Percentiles rank a stretch among this genome's conserved stretches.
These are phyloP conservation scores for Phyllotis vaccarum DNA, from an alignment of 2,797 vertebrate species.

Conservation along the genomic window DNA sequence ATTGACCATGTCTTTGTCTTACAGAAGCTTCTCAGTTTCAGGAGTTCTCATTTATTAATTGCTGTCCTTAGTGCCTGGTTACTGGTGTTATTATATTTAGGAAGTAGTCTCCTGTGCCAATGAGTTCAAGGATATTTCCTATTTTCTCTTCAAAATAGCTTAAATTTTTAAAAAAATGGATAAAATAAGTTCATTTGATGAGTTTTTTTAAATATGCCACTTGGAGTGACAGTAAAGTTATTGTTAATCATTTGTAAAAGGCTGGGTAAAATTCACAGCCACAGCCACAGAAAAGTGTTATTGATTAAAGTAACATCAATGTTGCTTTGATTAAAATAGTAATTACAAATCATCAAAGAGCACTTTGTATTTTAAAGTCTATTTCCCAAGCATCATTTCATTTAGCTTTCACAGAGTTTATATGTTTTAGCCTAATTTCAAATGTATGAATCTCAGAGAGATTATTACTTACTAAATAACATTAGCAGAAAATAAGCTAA, in stretches of 20 bases:
- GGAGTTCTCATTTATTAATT: no score
- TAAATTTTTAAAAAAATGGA: not conserved
- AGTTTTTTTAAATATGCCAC: not conserved
- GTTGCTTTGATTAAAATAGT: constrained; percentile 9
- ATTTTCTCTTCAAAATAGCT: no score
- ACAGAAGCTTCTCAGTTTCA: no score
- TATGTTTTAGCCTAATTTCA: not conserved
- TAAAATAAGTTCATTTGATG: not conserved
- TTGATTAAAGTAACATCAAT: constrained; percentile 9
- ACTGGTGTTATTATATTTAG: no score
- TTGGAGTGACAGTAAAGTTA: not conserved
- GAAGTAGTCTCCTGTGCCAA: no score
- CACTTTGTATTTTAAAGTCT: not conserved
- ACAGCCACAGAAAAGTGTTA: not conserved
- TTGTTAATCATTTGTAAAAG: not conserved
- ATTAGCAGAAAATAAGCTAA: not conserved
- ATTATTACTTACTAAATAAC: not conserved
- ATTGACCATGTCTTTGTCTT: no score
- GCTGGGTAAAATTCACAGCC: not conserved
- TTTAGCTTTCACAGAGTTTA: not conserved
- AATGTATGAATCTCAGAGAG: not conserved
- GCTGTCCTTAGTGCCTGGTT: no score
- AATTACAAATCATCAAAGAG: constrained; percentile 5
- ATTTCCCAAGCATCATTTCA: not conserved
- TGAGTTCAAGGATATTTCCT: no score